Evolutionary conservation across 2,113 vertebrate genomes (phyloP), one percentile per base, ranked within the genome.

Genomic region (Sclerurus mexicanus): DNA sequence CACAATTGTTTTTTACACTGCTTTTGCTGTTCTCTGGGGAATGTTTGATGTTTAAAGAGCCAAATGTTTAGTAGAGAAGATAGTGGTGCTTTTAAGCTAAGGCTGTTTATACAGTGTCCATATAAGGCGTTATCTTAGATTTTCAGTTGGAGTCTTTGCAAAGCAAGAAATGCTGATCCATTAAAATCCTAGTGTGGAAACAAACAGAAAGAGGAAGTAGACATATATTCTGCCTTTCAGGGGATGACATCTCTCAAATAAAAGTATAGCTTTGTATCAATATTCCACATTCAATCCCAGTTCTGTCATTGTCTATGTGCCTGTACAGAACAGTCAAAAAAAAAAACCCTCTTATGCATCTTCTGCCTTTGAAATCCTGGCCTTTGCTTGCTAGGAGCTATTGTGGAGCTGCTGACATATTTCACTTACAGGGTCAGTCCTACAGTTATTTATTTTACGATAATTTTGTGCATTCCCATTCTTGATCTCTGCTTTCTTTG

Each of bases 11-110:
- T 89, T 94, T 92, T 94, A 83, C 37, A 10, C 63, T 92, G 85
- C 72, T 85, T 96, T 89, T 90, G 79, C 83, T 66, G 75, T 77
- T 82, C 90, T 89, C 59, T 33, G 62, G 53, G 73, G 90, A 88
- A 79, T 24, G 59, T 85, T 95, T 95, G 85, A 87, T 84, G 73
- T 92, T 92, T 75, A 90, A 52, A 75, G 73, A 95, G 53, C 88
- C 46, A 79, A 96, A 84, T 58, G 60, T 81, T 96, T 82, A 93
- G 68, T 68, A 84, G 60, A 93, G 68, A 88, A 93, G 60, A 86
- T 46, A 58, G 92, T 37, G 64, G 49, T 49, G 62, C 73, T 93
- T 93, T 95, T 93, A 95, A 94, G 76, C 73, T 78, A 60, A 90
- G 25, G 46, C 78, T 84, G 28, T 88, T 63, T 93, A 87, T 33